Conservation (phyloP, 2,113 vertebrate genomes). For the Petaurus breviceps region DNA sequence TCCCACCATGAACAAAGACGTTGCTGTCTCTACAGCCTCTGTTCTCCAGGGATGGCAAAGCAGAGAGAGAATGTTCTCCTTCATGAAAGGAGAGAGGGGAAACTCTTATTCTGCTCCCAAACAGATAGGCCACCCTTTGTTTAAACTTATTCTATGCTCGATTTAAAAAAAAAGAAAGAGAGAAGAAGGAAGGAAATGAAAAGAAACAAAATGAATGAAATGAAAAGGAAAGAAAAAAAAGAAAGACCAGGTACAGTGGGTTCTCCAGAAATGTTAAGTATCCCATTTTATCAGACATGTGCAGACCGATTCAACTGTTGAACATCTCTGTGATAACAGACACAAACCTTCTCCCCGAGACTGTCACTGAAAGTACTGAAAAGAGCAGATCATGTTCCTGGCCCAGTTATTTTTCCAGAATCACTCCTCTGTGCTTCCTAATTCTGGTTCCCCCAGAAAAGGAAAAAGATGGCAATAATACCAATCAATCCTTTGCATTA, state of each 20-base stretch:
- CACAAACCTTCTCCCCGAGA: slow-evolving; percentile 50
- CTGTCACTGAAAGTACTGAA: slow-evolving; percentile 42
- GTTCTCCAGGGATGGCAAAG: not conserved
- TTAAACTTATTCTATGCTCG: slow-evolving; percentile 55
- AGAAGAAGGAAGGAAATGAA: no score
- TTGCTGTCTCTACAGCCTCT: not conserved
- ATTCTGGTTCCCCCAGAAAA: slow-evolving; percentile 36
- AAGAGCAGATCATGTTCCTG: slow-evolving; percentile 40
- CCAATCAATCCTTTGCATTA: not conserved
- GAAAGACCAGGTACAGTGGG: not conserved
- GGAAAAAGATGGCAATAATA: slow-evolving; percentile 1
- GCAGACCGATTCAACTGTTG: slow-evolving; percentile 58
- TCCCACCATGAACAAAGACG: slow-evolving; percentile 20
- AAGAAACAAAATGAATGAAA: no score
- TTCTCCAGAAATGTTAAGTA: slow-evolving; percentile 74
- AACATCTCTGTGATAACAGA: slow-evolving; percentile 46
- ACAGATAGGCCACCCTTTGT: slow-evolving; percentile 53
- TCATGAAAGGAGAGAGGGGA: slow-evolving; percentile 29
- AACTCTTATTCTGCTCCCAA: slow-evolving; percentile 23
- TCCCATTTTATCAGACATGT: slow-evolving; percentile 54
- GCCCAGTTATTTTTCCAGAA: slow-evolving; percentile 33
- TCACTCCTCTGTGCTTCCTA: not conserved
- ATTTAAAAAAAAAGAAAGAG: not conserved
- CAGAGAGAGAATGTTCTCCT: not conserved
- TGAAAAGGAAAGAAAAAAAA: not conserved